Percentiles rank a stretch among this genome's conserved stretches.
Conservation (phyloP, 2,888 invertebrate species). For the Drepana falcataria region DNA sequence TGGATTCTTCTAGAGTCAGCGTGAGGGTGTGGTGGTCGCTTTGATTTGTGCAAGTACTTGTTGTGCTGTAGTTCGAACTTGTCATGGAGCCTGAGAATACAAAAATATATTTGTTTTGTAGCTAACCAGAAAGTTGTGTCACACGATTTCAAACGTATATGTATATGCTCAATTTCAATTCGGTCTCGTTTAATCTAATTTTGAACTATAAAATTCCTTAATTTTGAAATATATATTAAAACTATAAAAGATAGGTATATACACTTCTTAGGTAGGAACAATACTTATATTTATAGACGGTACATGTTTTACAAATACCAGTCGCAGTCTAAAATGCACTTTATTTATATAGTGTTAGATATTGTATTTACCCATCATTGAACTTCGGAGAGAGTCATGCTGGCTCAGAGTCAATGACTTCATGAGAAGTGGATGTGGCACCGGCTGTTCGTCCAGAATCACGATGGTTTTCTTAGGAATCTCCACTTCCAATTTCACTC, state of each 20-base stretch:
- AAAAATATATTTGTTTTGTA: not conserved
- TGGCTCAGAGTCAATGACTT: slow-evolving; percentile 69
- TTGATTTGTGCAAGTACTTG: slow-evolving; percentile 71
- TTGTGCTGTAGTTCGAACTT: slow-evolving; percentile 73
- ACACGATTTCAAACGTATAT: too few relatives aligned
- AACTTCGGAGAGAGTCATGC: slow-evolving; percentile 59
- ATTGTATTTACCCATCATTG: slow-evolving; percentile 63
- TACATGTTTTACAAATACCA: too few relatives aligned
- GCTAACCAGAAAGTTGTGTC: too few relatives aligned
- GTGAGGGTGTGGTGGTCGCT: slow-evolving; percentile 77
- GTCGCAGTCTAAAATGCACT: too few relatives aligned
- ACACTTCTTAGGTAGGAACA: too few relatives aligned
- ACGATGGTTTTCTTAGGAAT: slow-evolving; percentile 63
- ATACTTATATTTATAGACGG: too few relatives aligned
- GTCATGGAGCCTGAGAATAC: slow-evolving; percentile 65
- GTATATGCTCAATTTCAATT: too few relatives aligned
- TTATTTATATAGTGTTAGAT: too few relatives aligned
- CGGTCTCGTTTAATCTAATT: too few relatives aligned
- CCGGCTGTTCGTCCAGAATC: slow-evolving; percentile 62
- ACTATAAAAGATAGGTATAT: too few relatives aligned
- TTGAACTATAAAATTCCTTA: too few relatives aligned
- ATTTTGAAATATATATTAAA: too few relatives aligned
- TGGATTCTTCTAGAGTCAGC: slow-evolving; percentile 84
- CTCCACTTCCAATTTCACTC: slow-evolving; percentile 31
- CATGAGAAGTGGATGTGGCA: slow-evolving; percentile 70